Percentiles rank a stretch among this genome's conserved stretches.
Evolutionary conservation across 2,797 vertebrate genomes (phyloP).

Genomic region (Hapalemur alaotrensis): DNA sequence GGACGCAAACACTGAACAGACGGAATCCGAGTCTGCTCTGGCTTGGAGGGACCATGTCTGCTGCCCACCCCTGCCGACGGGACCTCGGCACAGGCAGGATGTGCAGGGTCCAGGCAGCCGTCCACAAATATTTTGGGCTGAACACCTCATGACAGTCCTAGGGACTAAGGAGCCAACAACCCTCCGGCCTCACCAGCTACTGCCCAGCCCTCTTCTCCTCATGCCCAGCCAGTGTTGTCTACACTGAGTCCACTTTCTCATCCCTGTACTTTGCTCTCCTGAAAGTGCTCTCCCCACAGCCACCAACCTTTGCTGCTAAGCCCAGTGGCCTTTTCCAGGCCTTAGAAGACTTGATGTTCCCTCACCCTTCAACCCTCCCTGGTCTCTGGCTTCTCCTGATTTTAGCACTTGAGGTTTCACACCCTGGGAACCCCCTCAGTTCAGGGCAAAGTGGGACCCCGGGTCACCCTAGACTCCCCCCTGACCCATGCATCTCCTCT

Average conservation of each 20-base stretch:
- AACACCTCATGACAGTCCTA: background rate
- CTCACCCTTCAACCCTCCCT: background rate
- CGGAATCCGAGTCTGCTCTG: background rate
- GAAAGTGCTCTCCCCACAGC: no score
- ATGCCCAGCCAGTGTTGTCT: background rate
- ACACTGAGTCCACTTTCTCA: background rate
- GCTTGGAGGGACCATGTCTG: background rate
- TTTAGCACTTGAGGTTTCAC: background rate
- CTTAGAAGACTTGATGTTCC: background rate
- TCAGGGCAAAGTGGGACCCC: background rate
- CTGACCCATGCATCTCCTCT: background rate
- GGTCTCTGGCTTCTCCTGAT: background rate
- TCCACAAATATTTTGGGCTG: background rate
- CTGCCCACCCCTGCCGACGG: background rate
- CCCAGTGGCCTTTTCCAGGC: background rate
- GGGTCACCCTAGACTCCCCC: background rate
- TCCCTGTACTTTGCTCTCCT: background rate
- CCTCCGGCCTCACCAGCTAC: fast-evolving
- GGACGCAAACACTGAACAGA: background rate
- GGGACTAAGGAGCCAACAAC: background rate
- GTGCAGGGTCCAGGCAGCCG: no score
- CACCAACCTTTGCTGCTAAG: background rate
- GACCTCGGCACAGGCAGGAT: background rate
- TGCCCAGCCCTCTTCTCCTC: background rate
- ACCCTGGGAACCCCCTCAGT: background rate